Base-by-base conservation (phyloP, 2,888 invertebrate species). In the Heteromurus nitidus region DNA sequence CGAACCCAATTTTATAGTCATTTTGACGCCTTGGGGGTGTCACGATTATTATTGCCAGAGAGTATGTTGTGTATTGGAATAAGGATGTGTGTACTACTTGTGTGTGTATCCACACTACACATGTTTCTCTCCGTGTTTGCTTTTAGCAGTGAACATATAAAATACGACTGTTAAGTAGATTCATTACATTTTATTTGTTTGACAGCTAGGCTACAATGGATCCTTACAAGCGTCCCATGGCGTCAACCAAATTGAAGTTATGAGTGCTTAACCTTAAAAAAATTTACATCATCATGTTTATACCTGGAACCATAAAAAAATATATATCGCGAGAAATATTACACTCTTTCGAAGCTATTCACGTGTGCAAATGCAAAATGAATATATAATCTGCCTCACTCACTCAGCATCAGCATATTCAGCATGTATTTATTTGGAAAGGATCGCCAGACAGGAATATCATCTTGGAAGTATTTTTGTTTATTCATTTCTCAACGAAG, bases 11-110 rank as follows among this genome's bases (percentile, higher is more conserved):
- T 75, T 75, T 75, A 75, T 75, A 67, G 75, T 58, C 47, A 50
- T 75, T 64, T 67, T 67, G 36, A 67, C 75, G 65, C 75, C 75
- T 75, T 75, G 55, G 67, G 75, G 75, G 44, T 67, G 75, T 75
- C 75, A 75, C 75, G 75, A 73, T 64, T 73, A 73, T 64, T 64
- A 64, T 64, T 73, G 47, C 42, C 55, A 26, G 13, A n/a, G 16
- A 44, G 3, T 44, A n/a, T 44, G 11, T n/a, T 44, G 44, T 44
- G 44, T 44, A 55, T 55, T 16, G 24, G 55, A 3, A 26, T 22
- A 24, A 53, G 47, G 47, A 20, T 22, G 13, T 53, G 55, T 44
- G n/a, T n/a, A n/a, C 44, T 2, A 3, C 13, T n/a, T 44, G 13
- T 44, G n/a, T 44, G 36, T 9, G 13, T 36, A 5, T 36, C 9